phyloP scores from a whole-genome alignment of 1,140 invertebrate genomes.

The Pygmarrhopalites habei region DNA sequence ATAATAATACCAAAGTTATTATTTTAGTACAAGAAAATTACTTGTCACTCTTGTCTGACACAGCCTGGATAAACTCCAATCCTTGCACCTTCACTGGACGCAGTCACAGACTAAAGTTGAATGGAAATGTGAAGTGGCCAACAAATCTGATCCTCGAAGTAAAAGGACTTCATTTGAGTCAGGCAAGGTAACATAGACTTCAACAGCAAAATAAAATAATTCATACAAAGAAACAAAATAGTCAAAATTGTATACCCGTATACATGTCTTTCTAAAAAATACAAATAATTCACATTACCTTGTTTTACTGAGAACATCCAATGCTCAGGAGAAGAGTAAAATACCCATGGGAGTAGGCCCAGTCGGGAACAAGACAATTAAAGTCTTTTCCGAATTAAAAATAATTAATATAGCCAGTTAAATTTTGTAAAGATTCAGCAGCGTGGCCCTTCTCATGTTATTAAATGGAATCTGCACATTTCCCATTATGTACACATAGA shows the following conservation, averaged over 20 bases:
- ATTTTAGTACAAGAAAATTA: too few relatives aligned
- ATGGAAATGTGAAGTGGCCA: conserved; percentile 57
- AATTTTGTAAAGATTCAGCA: too few relatives aligned
- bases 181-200: conserved; percentile 69
- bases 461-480: too few relatives aligned
- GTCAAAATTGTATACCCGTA: too few relatives aligned
- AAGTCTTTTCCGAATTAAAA: too few relatives aligned
- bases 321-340: conserved; percentile 66
- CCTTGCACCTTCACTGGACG: conserved; percentile 63
- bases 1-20: too few relatives aligned
- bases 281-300: too few relatives aligned
- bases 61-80: conserved; percentile 64
- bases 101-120: conserved; percentile 55
- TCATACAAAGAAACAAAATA: too few relatives aligned
- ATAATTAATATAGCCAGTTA: too few relatives aligned
- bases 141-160: conserved; percentile 71
- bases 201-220: conserved; percentile 58
- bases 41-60: conserved; percentile 50
- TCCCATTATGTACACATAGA: too few relatives aligned
- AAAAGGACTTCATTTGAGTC: conserved; percentile 62
- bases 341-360: conserved; percentile 78
- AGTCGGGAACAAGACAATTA: conserved; percentile 85
- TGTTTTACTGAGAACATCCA: conserved; percentile 61
- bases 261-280: too few relatives aligned
- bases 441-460: too few relatives aligned